These are phyloP conservation scores for Sisyra nigra DNA, from an alignment of 2,888 invertebrate genomes.

Conservation along the genomic window DNA sequence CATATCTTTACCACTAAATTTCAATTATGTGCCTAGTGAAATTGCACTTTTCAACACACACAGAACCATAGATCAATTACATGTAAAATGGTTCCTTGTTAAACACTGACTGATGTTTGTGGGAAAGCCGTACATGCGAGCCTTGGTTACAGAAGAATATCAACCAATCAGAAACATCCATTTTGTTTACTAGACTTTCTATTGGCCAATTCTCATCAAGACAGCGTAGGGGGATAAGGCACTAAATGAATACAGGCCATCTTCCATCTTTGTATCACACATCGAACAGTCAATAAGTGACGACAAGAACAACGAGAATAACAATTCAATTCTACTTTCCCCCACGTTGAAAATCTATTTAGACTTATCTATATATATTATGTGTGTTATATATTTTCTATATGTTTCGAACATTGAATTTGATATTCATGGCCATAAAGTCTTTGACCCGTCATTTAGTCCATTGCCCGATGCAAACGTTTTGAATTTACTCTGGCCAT, in stretches of 20 bases:
- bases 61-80: neutral
- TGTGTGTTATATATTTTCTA: no score
- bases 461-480: constrained; percentile 2
- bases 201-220: constrained; percentile 1
- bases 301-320: no score
- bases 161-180: constrained; percentile 5
- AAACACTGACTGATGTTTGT: constrained; percentile 8
- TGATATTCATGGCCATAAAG: constrained; percentile 8
- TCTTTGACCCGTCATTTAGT: constrained; percentile 7
- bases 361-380: no score
- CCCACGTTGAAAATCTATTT: no score
- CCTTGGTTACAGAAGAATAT: constrained; percentile 7
- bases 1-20: constrained; percentile 29
- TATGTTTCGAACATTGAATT: constrained; percentile 3
- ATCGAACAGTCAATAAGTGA: no score
- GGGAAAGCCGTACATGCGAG: constrained; percentile 6
- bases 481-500: constrained; percentile 1
- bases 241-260: no score
- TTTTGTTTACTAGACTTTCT: constrained; percentile 7
- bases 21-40: neutral
- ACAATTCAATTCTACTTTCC: no score
- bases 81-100: constrained; percentile 6
- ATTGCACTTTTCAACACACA: constrained; percentile 5
- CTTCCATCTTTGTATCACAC: no score
- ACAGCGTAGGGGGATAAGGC: no score